Base-by-base conservation (phyloP, 2,888 invertebrate genomes). In the Machimus atricapillus region DNA sequence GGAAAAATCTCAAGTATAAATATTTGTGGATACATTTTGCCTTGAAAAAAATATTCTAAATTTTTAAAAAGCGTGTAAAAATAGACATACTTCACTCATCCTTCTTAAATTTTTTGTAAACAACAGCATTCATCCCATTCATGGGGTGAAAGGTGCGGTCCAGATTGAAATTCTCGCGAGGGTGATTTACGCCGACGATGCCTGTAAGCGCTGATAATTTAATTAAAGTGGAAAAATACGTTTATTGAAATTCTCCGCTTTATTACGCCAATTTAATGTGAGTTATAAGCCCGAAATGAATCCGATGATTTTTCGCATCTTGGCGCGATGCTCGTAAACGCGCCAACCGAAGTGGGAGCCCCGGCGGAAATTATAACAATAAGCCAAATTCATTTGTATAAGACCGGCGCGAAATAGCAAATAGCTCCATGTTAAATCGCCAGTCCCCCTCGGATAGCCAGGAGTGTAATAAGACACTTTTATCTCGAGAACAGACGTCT, bases 311-410 rank as follows among this genome's bases (percentile, higher is more conserved):
- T 79, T 27, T 16, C 27, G 52, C 52, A 34, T 46, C 31, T 34
- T 79, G 23, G 4, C 52, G 31, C 79, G 52, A 9, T 12, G 27
- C 79, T 52, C 52, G 27, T 27, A 46, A 58, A 40, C 3, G 27
- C 40, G 16, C 5, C 58, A 16, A 2, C 19, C 82, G n/a, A 31
- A 46, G 40, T 14, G 52, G n/a, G 14, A n/a, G 27, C 27, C 12
- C 12, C 23, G 40, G 43, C 34, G 46, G 31, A 85, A 85, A 85
- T 85, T 85, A 85, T 85, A 46, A 85, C 46, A 85, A 85, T 85
- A 85, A 85, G 85, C 74, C 85, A 85, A 85, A 85, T 85, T 85
- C 85, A 85, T 85, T 85, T 85, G 31, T 85, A 46, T 74, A 85
- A 85, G 85, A 85, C 85, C 74, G 43, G 74, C 85, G 52, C 37